These are phyloP conservation scores for Aplysina aerophoba DNA, from an alignment of 37 sponge, comb jelly and placozoan genomes.

Conservation along the genomic window DNA sequence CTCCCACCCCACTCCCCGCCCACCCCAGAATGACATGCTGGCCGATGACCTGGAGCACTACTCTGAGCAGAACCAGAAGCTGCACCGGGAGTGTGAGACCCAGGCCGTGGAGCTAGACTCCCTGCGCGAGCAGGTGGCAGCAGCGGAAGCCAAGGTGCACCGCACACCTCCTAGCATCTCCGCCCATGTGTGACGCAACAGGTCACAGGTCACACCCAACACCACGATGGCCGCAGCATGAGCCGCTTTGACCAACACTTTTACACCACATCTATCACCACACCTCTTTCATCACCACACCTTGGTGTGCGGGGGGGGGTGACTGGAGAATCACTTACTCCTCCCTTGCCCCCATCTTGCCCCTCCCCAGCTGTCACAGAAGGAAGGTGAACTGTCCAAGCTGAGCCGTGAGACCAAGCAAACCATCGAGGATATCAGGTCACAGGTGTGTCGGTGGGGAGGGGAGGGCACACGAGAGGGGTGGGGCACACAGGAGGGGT, in stretches of 20 bases:
- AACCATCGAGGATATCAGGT: background rate
- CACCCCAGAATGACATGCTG: constrained; percentile 47
- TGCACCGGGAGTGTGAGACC: constrained; percentile 45
- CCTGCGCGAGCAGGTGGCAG: constrained; percentile 5
- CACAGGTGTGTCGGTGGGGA: background rate
- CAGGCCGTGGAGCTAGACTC: constrained; percentile 41
- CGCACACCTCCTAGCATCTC: background rate
- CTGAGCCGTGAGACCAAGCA: constrained; percentile 1
- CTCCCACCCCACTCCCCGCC: background rate
- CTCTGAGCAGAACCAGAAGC: constrained; percentile 73
- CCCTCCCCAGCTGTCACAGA: background rate
- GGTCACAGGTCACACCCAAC: too few relatives aligned
- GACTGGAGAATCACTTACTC: too few relatives aligned
- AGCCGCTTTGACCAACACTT: too few relatives aligned
- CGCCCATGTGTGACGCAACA: too few relatives aligned
- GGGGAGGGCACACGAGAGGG: too few relatives aligned
- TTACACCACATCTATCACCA: too few relatives aligned
- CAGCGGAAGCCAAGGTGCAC: constrained; percentile 1
- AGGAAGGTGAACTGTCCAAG: background rate
- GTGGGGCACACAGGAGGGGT: too few relatives aligned
- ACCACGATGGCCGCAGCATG: too few relatives aligned
- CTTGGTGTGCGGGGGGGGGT: too few relatives aligned
- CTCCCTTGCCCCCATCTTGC: too few relatives aligned
- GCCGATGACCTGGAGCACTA: constrained; percentile 63
- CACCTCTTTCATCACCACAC: too few relatives aligned